phyloP scores from a whole-genome alignment of 2,888 invertebrate species.

The Drosophila sordidapex region DNA sequence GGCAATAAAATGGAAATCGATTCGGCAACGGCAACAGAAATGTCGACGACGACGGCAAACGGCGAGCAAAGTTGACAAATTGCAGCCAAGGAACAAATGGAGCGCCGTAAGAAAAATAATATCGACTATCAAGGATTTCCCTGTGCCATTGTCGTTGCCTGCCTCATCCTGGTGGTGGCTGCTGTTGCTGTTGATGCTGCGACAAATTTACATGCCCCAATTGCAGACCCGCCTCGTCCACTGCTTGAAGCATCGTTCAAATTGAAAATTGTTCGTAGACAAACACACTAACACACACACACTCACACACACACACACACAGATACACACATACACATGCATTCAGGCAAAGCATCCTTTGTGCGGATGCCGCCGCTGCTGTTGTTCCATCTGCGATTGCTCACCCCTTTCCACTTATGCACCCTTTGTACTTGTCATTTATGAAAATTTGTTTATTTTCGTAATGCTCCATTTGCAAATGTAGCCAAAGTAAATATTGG shows the following conservation, averaged over 20 bases:
- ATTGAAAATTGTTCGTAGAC: conserved; percentile 68
- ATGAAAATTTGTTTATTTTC: conserved; percentile 83
- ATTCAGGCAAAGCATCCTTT: conserved; percentile 60
- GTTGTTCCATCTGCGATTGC: conserved; percentile 40
- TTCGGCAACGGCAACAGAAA: conserved; percentile 46
- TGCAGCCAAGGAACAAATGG: conserved; percentile 77
- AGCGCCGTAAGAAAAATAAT: conserved; percentile 80
- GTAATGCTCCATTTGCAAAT: conserved; percentile 81
- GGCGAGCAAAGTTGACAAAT: conserved; percentile 77
- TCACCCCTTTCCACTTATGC: conserved; percentile 15
- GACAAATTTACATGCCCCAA: conserved; percentile 78
- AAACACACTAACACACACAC: conserved; percentile 41
- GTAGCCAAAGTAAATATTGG: conserved; percentile 82
- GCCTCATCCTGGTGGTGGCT: conserved; percentile 30
- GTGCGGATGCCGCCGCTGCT: conserved; percentile 45
- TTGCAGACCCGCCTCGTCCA: conserved; percentile 61
- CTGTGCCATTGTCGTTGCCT: conserved; percentile 48
- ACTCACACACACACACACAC: conserved; percentile 29
- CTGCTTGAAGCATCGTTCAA: conserved; percentile 75
- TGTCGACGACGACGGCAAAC: conserved; percentile 35
- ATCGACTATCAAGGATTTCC: conserved; percentile 78
- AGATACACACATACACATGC: conserved; percentile 31
- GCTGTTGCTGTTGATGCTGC: conserved; percentile 48
- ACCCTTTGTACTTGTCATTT: conserved; percentile 79
- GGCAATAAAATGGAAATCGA: conserved; percentile 82